These are phyloP conservation scores for Orthosia gracilis DNA, from an alignment of 2,888 invertebrate genomes.

Conservation along the genomic window DNA sequence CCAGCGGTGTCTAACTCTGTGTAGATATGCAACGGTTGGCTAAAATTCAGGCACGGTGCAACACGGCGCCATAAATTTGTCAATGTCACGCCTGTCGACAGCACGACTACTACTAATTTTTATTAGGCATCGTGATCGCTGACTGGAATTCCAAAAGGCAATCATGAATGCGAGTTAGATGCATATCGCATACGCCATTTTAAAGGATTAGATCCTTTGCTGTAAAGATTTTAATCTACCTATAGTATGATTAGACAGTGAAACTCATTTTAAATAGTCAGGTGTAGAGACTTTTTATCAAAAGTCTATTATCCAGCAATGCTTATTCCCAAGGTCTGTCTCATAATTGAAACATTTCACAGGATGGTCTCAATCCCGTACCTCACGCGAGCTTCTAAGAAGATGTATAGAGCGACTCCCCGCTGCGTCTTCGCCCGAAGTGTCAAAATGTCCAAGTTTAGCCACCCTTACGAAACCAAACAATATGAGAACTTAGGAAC, in stretches of 20 bases:
- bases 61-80: conserved; percentile 79
- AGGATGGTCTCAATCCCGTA: conserved; percentile 82
- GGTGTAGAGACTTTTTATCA: neutral
- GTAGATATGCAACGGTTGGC: conserved; percentile 54
- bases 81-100: conserved; percentile 77
- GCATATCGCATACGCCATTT: conserved; percentile 54
- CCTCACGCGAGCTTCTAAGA: conserved; percentile 88
- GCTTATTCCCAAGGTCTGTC: conserved; percentile 49
- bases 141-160: conserved; percentile 74
- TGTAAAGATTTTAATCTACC: conserved; percentile 39
- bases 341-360: conserved; percentile 83
- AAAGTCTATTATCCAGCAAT: conserved; percentile 11
- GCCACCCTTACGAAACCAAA: conserved; percentile 76
- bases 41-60: conserved; percentile 69
- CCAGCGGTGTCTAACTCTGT: conserved; percentile 64
- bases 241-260: conserved; percentile 16
- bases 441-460: conserved; percentile 89
- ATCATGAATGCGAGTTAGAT: conserved; percentile 58
- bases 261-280: conserved; percentile 13
- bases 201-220: conserved; percentile 40
- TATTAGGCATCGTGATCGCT: conserved; percentile 71
- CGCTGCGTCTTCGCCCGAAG: conserved; percentile 88
- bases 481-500: conserved; percentile 60
- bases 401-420: conserved; percentile 84
- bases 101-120: conserved; percentile 73